A percentile compares a stretch with the other conserved stretches of the same genome.
These are phyloP conservation scores for Neoitamus cyanurus DNA, from an alignment of 2,888 invertebrate species.

Conservation along the genomic window DNA sequence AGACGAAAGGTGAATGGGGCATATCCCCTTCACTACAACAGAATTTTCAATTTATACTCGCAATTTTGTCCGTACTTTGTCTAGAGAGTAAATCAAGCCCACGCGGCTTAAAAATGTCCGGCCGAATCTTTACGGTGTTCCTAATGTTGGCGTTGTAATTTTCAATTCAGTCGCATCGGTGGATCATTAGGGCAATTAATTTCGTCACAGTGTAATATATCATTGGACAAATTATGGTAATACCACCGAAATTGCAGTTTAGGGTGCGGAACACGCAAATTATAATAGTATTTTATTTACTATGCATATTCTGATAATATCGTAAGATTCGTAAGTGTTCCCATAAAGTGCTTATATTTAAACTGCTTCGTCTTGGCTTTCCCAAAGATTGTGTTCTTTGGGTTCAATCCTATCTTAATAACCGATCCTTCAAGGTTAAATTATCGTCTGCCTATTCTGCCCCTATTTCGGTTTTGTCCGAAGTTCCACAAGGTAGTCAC, in stretches of 20 bases:
- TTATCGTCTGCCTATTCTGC: too few species aligned
- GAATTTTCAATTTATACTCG: constrained; percentile 15
- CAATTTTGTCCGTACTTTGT: not conserved
- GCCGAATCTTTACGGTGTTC: not conserved
- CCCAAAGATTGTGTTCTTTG: too few species aligned
- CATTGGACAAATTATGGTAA: not conserved
- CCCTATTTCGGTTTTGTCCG: too few species aligned
- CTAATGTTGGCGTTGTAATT: not conserved
- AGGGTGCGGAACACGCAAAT: not conserved
- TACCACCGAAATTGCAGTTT: not conserved
- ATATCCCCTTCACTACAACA: constrained; percentile 3
- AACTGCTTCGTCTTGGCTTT: too few species aligned
- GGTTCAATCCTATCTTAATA: too few species aligned
- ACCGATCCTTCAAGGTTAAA: too few species aligned
- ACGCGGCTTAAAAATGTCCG: not conserved
- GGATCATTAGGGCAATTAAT: not conserved
- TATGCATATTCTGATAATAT: too few species aligned
- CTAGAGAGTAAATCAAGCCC: not conserved
- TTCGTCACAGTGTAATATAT: not conserved
- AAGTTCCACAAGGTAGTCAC: too few species aligned
- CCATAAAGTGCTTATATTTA: too few species aligned
- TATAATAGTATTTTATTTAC: too few species aligned
- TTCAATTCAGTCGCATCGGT: not conserved
- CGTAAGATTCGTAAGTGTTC: too few species aligned
- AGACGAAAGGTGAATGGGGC: constrained; percentile 14